phyloP scores from a whole-genome alignment of 2,797 vertebrate genomes.

The Chaetodon trifasciatus region DNA sequence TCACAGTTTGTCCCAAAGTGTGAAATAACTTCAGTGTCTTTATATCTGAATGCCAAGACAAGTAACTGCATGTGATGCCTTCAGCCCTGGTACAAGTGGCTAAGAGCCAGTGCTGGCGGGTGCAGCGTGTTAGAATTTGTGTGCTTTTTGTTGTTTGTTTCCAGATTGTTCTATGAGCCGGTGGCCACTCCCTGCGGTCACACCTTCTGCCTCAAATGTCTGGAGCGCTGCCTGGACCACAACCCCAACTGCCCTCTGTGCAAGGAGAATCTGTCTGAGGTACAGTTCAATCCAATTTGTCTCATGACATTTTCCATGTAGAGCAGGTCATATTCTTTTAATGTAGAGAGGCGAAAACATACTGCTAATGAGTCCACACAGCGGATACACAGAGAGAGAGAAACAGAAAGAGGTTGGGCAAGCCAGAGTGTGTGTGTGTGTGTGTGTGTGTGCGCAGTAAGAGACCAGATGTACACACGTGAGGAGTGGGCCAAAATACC shows the following conservation, averaged over 20 bases:
- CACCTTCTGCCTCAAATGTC: slow-evolving; percentile 96
- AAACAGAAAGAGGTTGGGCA: no score
- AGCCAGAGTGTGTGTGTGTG: no score
- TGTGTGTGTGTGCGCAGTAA: no score
- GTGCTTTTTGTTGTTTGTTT: slow-evolving; percentile 1
- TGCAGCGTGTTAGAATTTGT: neutral
- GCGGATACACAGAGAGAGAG: no score
- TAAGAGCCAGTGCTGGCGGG: neutral
- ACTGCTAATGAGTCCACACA: no score
- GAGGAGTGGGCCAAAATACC: no score
- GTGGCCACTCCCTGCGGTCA: slow-evolving; percentile 95
- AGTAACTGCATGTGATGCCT: neutral
- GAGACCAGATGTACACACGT: no score
- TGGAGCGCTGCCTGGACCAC: slow-evolving; percentile 95
- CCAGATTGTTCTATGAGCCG: slow-evolving; percentile 89
- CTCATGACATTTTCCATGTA: no score
- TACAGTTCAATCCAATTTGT: slow-evolving; percentile 49
- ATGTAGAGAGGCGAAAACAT: no score
- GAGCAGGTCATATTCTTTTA: no score
- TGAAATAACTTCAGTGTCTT: neutral
- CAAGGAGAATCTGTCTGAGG: slow-evolving; percentile 94
- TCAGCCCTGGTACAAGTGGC: neutral
- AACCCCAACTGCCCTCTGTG: slow-evolving; percentile 94
- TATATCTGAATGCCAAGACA: neutral
- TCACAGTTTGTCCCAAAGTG: neutral